Conservation (phyloP, 2,888 invertebrate species). For the Prosapia bicincta region DNA sequence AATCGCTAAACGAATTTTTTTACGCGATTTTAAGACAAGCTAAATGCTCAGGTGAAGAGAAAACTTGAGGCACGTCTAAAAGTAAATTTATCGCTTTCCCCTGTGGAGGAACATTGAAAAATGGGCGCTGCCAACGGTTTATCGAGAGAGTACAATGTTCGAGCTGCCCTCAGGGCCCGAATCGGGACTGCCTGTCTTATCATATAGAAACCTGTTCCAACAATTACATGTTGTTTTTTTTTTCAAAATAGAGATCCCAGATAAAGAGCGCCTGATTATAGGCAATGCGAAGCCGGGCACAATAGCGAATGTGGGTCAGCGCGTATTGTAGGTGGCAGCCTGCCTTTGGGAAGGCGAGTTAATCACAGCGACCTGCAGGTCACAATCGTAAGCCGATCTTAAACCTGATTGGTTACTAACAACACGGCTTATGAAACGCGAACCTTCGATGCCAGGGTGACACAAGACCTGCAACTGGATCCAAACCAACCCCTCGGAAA, state of each 20-base stretch:
- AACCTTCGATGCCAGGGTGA: too few relatives aligned
- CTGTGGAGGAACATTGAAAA: constrained; percentile 18
- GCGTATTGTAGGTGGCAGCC: constrained; percentile 6
- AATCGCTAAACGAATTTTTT: too few relatives aligned
- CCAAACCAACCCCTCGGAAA: too few relatives aligned
- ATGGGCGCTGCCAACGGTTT: constrained; percentile 3
- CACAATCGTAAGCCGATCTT: too few relatives aligned
- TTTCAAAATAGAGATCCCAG: constrained; percentile 15
- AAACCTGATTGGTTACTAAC: too few relatives aligned
- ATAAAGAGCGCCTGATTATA: constrained; percentile 20
- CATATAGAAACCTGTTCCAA: constrained; percentile 21
- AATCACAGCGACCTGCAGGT: neutral
- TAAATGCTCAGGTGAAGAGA: too few relatives aligned
- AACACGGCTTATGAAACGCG: too few relatives aligned
- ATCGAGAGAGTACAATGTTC: neutral
- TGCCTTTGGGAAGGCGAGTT: neutral
- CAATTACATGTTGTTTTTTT: constrained; percentile 24
- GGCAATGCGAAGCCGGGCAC: neutral
- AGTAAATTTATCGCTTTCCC: neutral
- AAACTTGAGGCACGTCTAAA: too few relatives aligned
- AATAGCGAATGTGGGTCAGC: constrained; percentile 23
- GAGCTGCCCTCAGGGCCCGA: constrained; percentile 6
- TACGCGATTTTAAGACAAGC: too few relatives aligned
- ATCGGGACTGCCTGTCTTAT: constrained; percentile 10
- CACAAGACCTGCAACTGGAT: too few relatives aligned